Base-by-base conservation (phyloP, 92 coral and sea anemone genomes). In the Diadumene lineata region DNA sequence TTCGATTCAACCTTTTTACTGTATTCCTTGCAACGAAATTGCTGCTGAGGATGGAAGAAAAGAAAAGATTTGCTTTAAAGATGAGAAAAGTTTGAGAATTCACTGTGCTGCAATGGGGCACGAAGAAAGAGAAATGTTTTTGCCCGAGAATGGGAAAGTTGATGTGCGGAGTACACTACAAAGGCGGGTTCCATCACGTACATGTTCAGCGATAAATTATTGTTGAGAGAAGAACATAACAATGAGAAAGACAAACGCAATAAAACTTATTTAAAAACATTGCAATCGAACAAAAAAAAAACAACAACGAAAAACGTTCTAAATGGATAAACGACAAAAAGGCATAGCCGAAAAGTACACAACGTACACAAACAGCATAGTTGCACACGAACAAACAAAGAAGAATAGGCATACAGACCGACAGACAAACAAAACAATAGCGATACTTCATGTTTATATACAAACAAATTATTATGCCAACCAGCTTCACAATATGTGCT, bases 1-100 rank as follows among this genome's bases (percentile, higher is more conserved):
- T 58, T 83, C 98, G 43, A 77, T 66, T 38, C 85, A 83, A 32
- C 97, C 98, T 0, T 94, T 73, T 69, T 94, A 92, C 58, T 94
- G 98, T 66, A 88, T 88, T 34, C 94, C 97, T 44, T 94, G 98
- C 58, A 89, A 85, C 6, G 83, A 87, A 70, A 76, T 83, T 26
- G 82, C 80, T 57, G 70, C 51, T 18, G 92, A 85, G 43, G 72
- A 73, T 8, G 66, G 86, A 9, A 34, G 22, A 34, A 58, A 43
- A 48, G 76, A 69, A 13, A 94, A 83, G 63, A 79, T 82, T 58
- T 68, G 88, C 50, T 94, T 92, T 67, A 94, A 84, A 70, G 98
- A 94, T 27, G 97, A 94, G 70, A 84, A 76, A 17, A 72, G 89
- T 50, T 78, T 94, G 63, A 81, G 91, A 1, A 79, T 82, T 48